Conservation (phyloP, 1,140 invertebrate genomes). For the Sycophaga agraensis region DNA sequence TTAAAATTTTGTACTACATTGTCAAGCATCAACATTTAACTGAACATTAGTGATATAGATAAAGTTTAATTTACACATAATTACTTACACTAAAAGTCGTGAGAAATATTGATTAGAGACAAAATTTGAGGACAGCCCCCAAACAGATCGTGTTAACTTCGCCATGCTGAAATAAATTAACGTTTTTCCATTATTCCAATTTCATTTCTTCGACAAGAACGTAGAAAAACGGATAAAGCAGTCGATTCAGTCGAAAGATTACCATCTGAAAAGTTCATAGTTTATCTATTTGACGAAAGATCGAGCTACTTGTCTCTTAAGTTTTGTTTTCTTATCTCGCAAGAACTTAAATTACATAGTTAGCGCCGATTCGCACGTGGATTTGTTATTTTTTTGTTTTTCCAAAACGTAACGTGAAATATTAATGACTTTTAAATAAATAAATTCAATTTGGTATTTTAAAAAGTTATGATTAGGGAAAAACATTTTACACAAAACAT, state of each 20-base stretch:
- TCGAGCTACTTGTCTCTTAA: background rate
- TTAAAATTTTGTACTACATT: background rate
- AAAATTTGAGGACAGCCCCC: conserved; percentile 55
- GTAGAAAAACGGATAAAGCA: conserved; percentile 2
- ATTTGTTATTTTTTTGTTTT: too few relatives aligned
- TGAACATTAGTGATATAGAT: too few relatives aligned
- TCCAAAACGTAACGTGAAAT: too few relatives aligned
- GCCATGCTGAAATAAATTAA: conserved; percentile 40
- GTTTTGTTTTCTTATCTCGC: too few relatives aligned
- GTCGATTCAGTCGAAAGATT: too few relatives aligned
- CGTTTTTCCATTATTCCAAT: too few relatives aligned
- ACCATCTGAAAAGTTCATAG: background rate
- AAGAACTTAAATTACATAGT: too few relatives aligned
- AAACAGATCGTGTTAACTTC: conserved; percentile 49
- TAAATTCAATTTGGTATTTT: too few relatives aligned
- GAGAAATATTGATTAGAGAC: conserved; percentile 55
- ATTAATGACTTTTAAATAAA: too few relatives aligned
- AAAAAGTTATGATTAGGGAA: too few relatives aligned
- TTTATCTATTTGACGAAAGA: background rate
- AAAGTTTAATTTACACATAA: background rate
- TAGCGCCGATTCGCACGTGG: too few relatives aligned
- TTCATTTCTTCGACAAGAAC: background rate
- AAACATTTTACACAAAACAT: too few relatives aligned
- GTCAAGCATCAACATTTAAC: background rate
- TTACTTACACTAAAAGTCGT: conserved; percentile 51